Evolutionary conservation across 2,797 vertebrate genomes (phyloP), one percentile per base, ranked within the genome.

Genomic region (Trematomus bernacchii): DNA sequence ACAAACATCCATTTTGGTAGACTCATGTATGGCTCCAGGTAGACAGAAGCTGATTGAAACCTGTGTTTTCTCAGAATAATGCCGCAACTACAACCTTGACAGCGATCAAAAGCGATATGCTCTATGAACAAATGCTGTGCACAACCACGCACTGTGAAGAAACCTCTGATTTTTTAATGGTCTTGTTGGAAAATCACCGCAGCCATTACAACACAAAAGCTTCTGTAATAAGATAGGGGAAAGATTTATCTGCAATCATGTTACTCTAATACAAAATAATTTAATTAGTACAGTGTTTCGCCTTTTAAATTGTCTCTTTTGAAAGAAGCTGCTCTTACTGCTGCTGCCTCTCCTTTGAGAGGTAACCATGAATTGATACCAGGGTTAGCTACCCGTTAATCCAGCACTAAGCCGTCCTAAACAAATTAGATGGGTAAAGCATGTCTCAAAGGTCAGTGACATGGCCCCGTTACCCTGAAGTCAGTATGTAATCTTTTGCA

Each of bases 341-440:
- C 52, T 67, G 71, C 89, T 88, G 85, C 60, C 46, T 82, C 84
- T 87, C 82, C 76, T 91, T 69, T 80, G 79, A 80, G 90, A 87
- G 76, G 79, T 86, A 79, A 73, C 72, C 61, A 87, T 92, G 91
- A 92, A 92, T 93, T 93, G 95, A 91, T 89, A 93, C 86, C 83
- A 51, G 68, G 87, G 83, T 73, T 80, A 82, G 91, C 72, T 84
- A 73, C 78, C 83, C 86, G 78, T 84, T 95, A 94, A 95, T 94
- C 92, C 91, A 87, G 14, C 75, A 83, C 87, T 94, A 95, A 95
- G 85, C 84, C 77, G 89, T 89, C 78, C 81, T 84, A 65, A 93
- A 88, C 91, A 95, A 95, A 95, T 90, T 87, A 94, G 94, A 93
- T 91, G 84, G 80, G 89, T 83, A 91, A 94, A 95, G 89, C 85